phyloP scores from a whole-genome alignment of 2,888 invertebrate species.

The Schizaphis graminum region DNA sequence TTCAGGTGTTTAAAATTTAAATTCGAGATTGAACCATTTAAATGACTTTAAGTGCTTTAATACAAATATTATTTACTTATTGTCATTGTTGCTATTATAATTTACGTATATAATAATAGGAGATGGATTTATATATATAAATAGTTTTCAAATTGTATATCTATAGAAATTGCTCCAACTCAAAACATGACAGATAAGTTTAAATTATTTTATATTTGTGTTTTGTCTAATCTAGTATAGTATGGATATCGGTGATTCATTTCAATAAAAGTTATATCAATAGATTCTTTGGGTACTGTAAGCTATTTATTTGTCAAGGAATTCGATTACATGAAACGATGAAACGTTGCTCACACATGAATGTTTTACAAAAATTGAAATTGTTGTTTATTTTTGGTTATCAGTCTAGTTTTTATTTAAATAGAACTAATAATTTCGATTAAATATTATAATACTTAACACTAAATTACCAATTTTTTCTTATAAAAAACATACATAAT shows the following conservation, averaged over 20 bases:
- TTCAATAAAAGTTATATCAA: background rate
- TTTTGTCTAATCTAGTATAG: background rate
- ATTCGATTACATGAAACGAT: background rate
- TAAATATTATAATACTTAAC: background rate
- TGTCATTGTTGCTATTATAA: background rate
- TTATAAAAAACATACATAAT: too few species aligned
- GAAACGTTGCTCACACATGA: background rate
- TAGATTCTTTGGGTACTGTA: background rate
- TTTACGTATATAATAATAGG: background rate
- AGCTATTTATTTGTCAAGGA: background rate
- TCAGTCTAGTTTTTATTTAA: background rate
- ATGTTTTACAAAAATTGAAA: background rate
- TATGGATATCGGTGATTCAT: background rate
- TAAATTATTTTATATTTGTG: background rate
- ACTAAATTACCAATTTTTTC: background rate
- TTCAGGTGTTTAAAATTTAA: background rate
- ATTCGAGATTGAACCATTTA: background rate
- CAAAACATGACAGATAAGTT: background rate
- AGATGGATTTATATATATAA: background rate
- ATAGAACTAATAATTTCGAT: background rate
- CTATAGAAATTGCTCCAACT: background rate
- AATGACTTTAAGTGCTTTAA: slow-evolving; percentile 10
- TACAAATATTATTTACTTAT: slow-evolving; percentile 5
- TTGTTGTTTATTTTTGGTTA: background rate
- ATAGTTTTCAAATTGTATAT: background rate